Conservation (phyloP, 2,888 invertebrate genomes). For the Stomorhina lunata region DNA sequence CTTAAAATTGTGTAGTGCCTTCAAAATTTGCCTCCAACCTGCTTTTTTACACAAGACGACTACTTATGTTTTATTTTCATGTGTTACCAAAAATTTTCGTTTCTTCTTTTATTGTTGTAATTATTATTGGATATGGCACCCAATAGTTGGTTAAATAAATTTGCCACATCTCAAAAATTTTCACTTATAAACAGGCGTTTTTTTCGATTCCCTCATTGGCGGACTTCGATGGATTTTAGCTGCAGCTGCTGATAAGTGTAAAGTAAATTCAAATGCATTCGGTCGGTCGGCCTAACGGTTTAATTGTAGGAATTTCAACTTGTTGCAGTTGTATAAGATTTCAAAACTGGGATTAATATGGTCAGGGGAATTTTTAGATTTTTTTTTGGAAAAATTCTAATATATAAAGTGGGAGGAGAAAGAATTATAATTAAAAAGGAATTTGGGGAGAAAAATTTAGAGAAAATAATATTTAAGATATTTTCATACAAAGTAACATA, state of each 20-base stretch:
- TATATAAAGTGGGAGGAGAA: not conserved
- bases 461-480: not conserved
- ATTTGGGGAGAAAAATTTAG: not conserved
- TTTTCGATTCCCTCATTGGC: not conserved
- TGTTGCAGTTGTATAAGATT: slow-evolving; percentile 13
- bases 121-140: slow-evolving; percentile 48
- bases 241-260: slow-evolving; percentile 17
- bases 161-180: slow-evolving; percentile 17
- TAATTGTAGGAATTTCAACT: slow-evolving; percentile 30
- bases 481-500: too few relatives aligned
- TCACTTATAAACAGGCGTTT: slow-evolving; percentile 30
- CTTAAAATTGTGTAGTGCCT: too few relatives aligned
- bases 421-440: not conserved
- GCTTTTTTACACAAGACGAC: too few relatives aligned
- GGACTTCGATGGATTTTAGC: not conserved
- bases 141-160: slow-evolving; percentile 33
- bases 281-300: slow-evolving; percentile 57
- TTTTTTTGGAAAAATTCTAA: not conserved
- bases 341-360: slow-evolving; percentile 26
- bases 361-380: not conserved
- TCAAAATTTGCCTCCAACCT: too few relatives aligned
- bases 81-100: not conserved
- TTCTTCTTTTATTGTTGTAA: slow-evolving; percentile 40
- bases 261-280: slow-evolving; percentile 18
- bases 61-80: too few relatives aligned